Evolutionary conservation across 2,888 invertebrate genomes (phyloP).

Genomic region (Hypomecis atomaria): DNA sequence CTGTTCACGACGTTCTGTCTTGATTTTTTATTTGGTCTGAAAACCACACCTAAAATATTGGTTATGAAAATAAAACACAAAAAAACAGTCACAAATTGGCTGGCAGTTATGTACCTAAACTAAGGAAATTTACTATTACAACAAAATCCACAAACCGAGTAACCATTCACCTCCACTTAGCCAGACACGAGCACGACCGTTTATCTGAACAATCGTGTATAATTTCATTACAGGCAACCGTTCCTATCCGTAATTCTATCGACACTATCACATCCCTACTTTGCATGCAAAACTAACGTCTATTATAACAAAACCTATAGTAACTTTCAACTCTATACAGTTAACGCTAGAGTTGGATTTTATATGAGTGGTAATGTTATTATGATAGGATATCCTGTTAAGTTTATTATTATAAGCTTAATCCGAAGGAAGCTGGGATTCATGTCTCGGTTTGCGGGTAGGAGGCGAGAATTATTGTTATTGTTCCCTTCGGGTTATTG

Average conservation of each 20-base stretch:
- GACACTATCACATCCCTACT: slow-evolving; percentile 53
- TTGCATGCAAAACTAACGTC: slow-evolving; percentile 64
- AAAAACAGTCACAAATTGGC: too few species aligned
- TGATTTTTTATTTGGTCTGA: too few species aligned
- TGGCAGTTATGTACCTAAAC: neutral
- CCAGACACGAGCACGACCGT: slow-evolving; percentile 19
- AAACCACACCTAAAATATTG: too few species aligned
- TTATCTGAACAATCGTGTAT: slow-evolving; percentile 60
- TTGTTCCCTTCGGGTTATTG: slow-evolving; percentile 39
- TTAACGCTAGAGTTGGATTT: slow-evolving; percentile 7
- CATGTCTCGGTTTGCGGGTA: slow-evolving; percentile 46
- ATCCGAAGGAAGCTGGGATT: slow-evolving; percentile 55
- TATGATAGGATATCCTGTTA: slow-evolving; percentile 48
- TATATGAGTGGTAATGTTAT: slow-evolving; percentile 12
- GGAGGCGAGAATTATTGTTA: slow-evolving; percentile 43
- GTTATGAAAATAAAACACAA: too few species aligned
- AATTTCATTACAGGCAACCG: slow-evolving; percentile 54
- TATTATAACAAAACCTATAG: slow-evolving; percentile 22
- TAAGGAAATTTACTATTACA: neutral
- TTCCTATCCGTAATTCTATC: slow-evolving; percentile 43
- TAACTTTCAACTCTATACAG: slow-evolving; percentile 2
- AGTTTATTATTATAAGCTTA: slow-evolving; percentile 57
- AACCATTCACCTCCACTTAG: slow-evolving; percentile 8
- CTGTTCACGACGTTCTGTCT: too few species aligned
- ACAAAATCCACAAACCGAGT: neutral